A percentile compares a stretch with the other conserved stretches of the same genome.
phyloP scores from a whole-genome alignment of 2,797 vertebrate species.

The Petrocephalus sullivani region DNA sequence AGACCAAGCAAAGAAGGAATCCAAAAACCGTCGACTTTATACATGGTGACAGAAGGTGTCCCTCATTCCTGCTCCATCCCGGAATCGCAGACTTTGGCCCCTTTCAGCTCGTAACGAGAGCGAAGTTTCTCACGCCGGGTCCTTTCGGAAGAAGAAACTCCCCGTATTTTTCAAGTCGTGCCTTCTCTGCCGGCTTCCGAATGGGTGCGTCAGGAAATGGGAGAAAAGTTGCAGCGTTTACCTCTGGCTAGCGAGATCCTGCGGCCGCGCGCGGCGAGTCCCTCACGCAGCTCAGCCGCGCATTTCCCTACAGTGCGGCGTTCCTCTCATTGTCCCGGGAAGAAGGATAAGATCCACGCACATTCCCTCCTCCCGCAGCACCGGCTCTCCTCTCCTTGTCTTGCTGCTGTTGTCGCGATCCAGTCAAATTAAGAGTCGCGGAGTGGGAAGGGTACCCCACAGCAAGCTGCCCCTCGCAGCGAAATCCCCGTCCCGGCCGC shows the following conservation, averaged over 20 bases:
- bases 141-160: not conserved
- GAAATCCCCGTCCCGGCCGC: conserved; percentile 40
- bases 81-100: conserved; percentile 18
- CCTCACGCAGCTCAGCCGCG: conserved; percentile 40
- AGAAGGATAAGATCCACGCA: conserved; percentile 11
- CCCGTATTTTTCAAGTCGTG: conserved; percentile 3
- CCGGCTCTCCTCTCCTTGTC: not conserved
- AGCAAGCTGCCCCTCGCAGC: conserved; percentile 32
- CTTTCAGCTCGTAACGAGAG: not conserved
- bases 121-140: conserved; percentile 10
- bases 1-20: conserved; percentile 24
- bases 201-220: not conserved
- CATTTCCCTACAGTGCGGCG: conserved; percentile 25
- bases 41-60: conserved; percentile 7
- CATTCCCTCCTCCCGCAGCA: conserved; percentile 7
- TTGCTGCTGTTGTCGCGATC: not conserved
- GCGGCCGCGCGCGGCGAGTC: conserved; percentile 8
- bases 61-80: conserved; percentile 18
- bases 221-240: conserved; percentile 1
- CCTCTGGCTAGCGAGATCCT: conserved; percentile 23
- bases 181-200: not conserved
- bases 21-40: conserved; percentile 39
- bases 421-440: conserved; percentile 30
- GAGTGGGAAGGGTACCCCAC: conserved; percentile 18
- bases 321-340: conserved; percentile 19